phyloP scores from a whole-genome alignment of 2,888 invertebrate genomes.

The Dicranocentrus wangi region DNA sequence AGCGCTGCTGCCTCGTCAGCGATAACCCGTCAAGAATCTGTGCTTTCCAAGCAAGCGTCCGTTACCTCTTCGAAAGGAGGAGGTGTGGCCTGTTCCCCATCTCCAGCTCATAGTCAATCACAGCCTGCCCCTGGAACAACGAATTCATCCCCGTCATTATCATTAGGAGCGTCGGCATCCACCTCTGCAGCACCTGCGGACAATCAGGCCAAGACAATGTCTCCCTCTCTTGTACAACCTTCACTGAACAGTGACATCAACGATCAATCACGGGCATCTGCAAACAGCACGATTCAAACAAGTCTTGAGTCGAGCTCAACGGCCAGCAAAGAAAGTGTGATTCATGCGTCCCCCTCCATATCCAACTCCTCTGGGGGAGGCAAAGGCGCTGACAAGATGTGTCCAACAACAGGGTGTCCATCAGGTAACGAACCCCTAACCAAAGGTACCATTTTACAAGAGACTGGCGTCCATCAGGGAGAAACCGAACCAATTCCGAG shows the following conservation, averaged over 20 bases:
- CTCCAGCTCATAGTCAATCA: neutral
- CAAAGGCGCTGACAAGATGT: neutral
- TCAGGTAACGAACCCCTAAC: neutral
- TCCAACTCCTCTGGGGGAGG: neutral
- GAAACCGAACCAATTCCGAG: too few relatives aligned
- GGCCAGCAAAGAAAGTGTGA: constrained; percentile 53
- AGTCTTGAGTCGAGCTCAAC: constrained; percentile 28
- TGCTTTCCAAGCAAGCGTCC: constrained; percentile 50
- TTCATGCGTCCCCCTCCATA: constrained; percentile 41
- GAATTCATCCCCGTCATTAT: neutral
- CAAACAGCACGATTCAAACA: too few relatives aligned
- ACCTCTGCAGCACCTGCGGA: constrained; percentile 17
- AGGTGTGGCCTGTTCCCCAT: neutral
- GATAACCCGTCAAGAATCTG: constrained; percentile 15
- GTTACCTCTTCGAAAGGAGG: constrained; percentile 20
- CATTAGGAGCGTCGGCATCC: neutral
- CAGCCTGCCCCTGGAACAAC: neutral
- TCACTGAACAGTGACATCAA: too few relatives aligned
- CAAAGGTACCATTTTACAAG: neutral
- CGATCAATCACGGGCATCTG: too few relatives aligned
- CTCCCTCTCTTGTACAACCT: too few relatives aligned
- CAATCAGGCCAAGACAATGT: neutral
- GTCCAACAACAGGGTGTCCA: neutral
- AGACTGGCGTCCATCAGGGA: too few relatives aligned
- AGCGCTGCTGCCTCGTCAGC: neutral